phyloP scores from a whole-genome alignment of 1,140 invertebrate species.

The Aporrectodea caliginosa region DNA sequence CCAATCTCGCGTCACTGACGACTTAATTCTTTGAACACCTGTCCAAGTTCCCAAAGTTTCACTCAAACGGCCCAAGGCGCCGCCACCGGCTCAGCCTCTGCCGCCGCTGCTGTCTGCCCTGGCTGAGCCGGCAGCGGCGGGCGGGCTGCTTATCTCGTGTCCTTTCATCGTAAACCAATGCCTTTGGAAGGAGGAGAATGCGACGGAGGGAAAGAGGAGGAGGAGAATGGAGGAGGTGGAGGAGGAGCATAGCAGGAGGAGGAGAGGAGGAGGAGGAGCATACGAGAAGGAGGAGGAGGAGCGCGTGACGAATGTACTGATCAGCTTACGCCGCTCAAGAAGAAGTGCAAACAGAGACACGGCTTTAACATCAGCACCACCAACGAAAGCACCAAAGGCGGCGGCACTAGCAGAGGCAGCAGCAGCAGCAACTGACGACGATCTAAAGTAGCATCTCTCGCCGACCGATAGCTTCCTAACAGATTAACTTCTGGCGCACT shows the following conservation, averaged over 20 bases:
- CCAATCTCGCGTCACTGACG: not conserved
- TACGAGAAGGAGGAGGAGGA: too few species aligned
- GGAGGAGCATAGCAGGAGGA: too few species aligned
- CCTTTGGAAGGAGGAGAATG: not conserved
- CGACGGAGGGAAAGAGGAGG: too few species aligned
- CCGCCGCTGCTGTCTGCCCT: not conserved
- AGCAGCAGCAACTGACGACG: not conserved
- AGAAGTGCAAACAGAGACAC: not conserved
- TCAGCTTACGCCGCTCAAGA: conserved; percentile 1
- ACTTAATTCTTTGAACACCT: not conserved
- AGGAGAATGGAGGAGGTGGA: too few species aligned
- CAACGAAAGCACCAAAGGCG: not conserved
- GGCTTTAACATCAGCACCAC: not conserved
- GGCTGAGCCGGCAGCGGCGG: not conserved
- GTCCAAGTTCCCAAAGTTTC: not conserved
- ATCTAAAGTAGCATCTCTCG: not conserved
- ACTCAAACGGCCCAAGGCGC: not conserved
- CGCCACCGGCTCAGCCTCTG: too few species aligned
- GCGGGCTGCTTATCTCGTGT: not conserved
- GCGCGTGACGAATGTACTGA: not conserved
- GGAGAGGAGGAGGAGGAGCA: too few species aligned
- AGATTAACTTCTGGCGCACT: not conserved
- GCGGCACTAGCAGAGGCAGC: not conserved
- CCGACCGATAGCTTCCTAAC: not conserved
- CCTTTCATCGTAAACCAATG: not conserved